Conservation (phyloP, 2,113 vertebrate species). For the Cynopterus brachyotis region DNA sequence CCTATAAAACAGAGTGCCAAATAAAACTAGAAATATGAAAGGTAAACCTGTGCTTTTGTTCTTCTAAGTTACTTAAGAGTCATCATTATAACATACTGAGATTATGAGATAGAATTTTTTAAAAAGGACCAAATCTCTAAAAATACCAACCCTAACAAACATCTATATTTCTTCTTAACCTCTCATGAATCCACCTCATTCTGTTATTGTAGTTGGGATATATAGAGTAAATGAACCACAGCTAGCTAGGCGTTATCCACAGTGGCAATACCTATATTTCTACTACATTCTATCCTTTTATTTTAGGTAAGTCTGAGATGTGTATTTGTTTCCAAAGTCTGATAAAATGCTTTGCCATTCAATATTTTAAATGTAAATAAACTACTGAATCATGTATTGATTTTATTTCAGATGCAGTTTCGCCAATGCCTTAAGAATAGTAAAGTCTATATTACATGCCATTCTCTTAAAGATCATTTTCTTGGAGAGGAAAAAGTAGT, state of each 20-base stretch:
- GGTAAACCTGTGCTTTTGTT: neutral
- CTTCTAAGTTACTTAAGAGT: neutral
- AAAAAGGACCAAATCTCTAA: neutral
- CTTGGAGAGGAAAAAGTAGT: constrained; percentile 60
- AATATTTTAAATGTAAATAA: constrained; percentile 71
- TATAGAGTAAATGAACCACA: neutral
- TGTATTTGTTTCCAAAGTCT: neutral
- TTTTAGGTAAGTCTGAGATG: neutral
- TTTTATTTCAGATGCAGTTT: constrained; percentile 71
- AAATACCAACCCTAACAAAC: neutral
- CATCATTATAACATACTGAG: neutral
- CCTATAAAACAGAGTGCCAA: neutral
- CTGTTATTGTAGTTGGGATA: neutral
- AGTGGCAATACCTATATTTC: neutral
- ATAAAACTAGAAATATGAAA: neutral
- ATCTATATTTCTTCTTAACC: neutral
- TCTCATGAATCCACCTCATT: neutral
- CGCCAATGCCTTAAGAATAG: constrained; percentile 65
- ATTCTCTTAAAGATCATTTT: constrained; percentile 67
- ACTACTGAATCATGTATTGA: constrained; percentile 65
- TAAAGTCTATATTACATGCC: constrained; percentile 60
- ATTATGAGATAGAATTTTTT: neutral
- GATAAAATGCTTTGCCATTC: constrained; percentile 40
- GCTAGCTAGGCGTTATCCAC: neutral
- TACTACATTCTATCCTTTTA: neutral